phyloP scores from a whole-genome alignment of 2,113 vertebrate species.

The Crotophaga sulcirostris region DNA sequence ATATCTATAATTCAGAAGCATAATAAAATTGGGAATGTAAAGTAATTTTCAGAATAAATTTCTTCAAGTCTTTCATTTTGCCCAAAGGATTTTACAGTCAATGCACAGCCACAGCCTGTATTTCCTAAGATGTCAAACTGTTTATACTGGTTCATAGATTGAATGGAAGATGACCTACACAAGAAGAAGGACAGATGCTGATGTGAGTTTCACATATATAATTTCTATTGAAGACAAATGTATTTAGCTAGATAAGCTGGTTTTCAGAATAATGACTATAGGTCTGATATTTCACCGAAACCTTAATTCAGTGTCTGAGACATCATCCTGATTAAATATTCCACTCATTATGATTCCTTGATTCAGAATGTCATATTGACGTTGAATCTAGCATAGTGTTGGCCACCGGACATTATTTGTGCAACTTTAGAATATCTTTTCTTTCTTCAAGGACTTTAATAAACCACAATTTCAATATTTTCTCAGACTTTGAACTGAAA shows the following conservation, averaged over 20 bases:
- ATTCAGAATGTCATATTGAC: neutral
- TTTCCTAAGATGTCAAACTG: conserved; percentile 13
- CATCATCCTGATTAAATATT: neutral
- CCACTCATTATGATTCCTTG: neutral
- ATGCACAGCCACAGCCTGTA: neutral
- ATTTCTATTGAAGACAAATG: neutral
- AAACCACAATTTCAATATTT: neutral
- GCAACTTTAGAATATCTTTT: neutral
- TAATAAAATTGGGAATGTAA: conserved; percentile 19
- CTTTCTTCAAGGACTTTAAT: neutral
- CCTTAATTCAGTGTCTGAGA: neutral
- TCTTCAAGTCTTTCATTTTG: conserved; percentile 15
- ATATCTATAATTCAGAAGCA: conserved; percentile 8
- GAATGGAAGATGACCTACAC: conserved; percentile 42
- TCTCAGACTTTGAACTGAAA: neutral
- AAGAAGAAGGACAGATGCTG: neutral
- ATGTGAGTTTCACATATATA: neutral
- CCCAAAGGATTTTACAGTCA: conserved; percentile 15
- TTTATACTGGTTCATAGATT: conserved; percentile 29
- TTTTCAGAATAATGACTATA: neutral
- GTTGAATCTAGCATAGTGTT: neutral
- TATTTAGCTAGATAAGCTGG: neutral
- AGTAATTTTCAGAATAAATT: conserved; percentile 11
- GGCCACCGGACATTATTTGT: neutral
- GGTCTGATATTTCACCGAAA: neutral